A percentile compares a stretch with the other conserved stretches of the same genome.
Evolutionary conservation across 2,888 invertebrate genomes (phyloP).

Genomic region (Stenolophus ochropezus): DNA sequence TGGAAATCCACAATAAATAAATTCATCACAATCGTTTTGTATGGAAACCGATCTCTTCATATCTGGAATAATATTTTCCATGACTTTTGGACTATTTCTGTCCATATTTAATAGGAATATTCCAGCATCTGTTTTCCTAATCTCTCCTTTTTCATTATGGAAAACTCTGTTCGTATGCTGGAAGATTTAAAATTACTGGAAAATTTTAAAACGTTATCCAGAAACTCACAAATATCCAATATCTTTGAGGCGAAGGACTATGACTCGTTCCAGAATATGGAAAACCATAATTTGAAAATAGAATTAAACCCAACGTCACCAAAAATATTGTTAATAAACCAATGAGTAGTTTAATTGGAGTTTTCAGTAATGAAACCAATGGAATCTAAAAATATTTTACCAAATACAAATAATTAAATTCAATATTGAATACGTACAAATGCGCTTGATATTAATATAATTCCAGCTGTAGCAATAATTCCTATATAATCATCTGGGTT

Average conservation of each 20-base stretch:
- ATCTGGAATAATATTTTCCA: slow-evolving; percentile 67
- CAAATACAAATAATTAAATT: no score
- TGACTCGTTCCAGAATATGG: slow-evolving; percentile 80
- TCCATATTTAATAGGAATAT: slow-evolving; percentile 70
- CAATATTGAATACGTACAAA: slow-evolving; percentile 68
- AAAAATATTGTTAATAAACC: slow-evolving; percentile 66
- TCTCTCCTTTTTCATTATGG: slow-evolving; percentile 66
- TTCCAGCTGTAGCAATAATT: slow-evolving; percentile 69
- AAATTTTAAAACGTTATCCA: background rate
- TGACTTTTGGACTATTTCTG: slow-evolving; percentile 69
- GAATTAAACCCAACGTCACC: slow-evolving; percentile 72
- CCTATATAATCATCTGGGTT: slow-evolving; percentile 74
- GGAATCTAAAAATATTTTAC: slow-evolving; percentile 67
- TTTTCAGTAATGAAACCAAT: slow-evolving; percentile 66
- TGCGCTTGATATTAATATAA: slow-evolving; percentile 71
- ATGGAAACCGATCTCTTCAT: slow-evolving; percentile 65
- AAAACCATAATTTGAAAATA: slow-evolving; percentile 80
- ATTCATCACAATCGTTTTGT: slow-evolving; percentile 67
- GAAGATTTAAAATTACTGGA: slow-evolving; percentile 2
- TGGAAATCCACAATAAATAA: slow-evolving; percentile 69
- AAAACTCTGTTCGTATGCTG: slow-evolving; percentile 64
- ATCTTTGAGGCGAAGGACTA: slow-evolving; percentile 81
- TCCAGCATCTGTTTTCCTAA: slow-evolving; percentile 68
- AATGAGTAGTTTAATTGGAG: slow-evolving; percentile 65
- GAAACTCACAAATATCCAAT: slow-evolving; percentile 70